These are phyloP conservation scores for Gopherus evgoodei DNA, from an alignment of 2,113 vertebrate genomes.

Conservation along the genomic window DNA sequence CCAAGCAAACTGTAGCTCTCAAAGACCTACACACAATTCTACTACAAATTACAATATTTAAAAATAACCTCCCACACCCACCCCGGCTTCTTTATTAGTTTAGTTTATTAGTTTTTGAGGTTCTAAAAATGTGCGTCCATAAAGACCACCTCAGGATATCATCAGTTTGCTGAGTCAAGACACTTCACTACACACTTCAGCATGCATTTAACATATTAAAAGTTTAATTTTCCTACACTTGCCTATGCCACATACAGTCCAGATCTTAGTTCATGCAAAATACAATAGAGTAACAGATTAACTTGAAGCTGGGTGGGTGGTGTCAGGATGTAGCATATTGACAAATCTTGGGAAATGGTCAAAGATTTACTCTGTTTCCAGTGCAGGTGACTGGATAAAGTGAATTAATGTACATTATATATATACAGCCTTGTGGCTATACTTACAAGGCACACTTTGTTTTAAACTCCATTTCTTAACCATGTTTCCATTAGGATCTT, in stretches of 20 bases:
- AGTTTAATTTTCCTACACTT: not conserved
- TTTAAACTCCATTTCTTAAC: not conserved
- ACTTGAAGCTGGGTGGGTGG: accelerated
- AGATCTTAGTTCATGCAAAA: accelerated
- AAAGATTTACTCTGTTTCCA: not conserved
- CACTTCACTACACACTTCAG: not conserved
- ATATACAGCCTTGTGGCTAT: not conserved
- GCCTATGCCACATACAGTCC: not conserved
- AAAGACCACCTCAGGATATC: not conserved
- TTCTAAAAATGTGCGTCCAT: not conserved
- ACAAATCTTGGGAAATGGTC: not conserved
- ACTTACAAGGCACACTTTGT: not conserved
- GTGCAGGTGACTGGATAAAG: not conserved
- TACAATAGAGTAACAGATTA: not conserved
- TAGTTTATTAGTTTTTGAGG: too few species aligned
- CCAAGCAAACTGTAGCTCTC: not conserved
- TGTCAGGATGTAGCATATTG: not conserved
- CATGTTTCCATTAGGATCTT: not conserved
- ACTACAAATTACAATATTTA: not conserved
- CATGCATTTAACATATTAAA: not conserved
- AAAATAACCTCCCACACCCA: not conserved
- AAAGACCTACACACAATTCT: not conserved
- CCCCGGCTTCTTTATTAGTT: not conserved
- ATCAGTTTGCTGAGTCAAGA: not conserved
- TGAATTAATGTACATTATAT: not conserved